Evolutionary conservation across 1,140 invertebrate species (phyloP).

Genomic region (Drosophila repletoides): DNA sequence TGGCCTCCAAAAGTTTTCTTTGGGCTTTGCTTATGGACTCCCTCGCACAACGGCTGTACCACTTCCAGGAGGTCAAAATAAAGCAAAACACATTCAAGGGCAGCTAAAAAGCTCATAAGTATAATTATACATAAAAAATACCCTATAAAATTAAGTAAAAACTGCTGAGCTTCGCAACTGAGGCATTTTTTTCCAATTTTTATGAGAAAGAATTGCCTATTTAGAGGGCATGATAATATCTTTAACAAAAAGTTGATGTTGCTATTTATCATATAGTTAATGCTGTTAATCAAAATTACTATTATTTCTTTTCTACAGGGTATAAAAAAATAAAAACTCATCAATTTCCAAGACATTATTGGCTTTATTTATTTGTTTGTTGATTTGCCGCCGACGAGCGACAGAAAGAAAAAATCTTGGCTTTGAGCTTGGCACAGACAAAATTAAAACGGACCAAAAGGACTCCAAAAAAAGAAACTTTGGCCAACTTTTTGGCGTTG

Average conservation of each 20-base stretch:
- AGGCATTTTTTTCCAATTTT: too few relatives aligned
- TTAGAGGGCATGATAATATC: too few relatives aligned
- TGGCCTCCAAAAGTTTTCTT: neutral
- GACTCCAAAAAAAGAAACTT: slow-evolving; percentile 9
- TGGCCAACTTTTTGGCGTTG: slow-evolving; percentile 34
- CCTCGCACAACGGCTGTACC: neutral
- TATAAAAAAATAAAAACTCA: slow-evolving; percentile 35
- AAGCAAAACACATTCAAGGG: neutral
- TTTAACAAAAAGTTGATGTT: neutral
- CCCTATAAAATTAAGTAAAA: neutral
- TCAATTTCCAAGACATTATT: slow-evolving; percentile 67
- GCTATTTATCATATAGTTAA: neutral
- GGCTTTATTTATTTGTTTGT: slow-evolving; percentile 70
- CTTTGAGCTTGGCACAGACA: slow-evolving; percentile 24
- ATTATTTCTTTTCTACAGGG: neutral
- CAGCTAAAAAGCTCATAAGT: neutral
- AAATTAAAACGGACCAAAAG: neutral
- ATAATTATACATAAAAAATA: neutral
- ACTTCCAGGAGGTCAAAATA: neutral
- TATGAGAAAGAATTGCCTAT: too few relatives aligned
- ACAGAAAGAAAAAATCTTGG: slow-evolving; percentile 16
- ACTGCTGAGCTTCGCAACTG: too few relatives aligned
- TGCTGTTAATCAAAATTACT: neutral
- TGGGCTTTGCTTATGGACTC: neutral
- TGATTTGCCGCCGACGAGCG: slow-evolving; percentile 15